Evolutionary conservation across 2,888 invertebrate genomes (phyloP), one percentile per base, ranked within the genome.

Genomic region (Agriopis marginaria): DNA sequence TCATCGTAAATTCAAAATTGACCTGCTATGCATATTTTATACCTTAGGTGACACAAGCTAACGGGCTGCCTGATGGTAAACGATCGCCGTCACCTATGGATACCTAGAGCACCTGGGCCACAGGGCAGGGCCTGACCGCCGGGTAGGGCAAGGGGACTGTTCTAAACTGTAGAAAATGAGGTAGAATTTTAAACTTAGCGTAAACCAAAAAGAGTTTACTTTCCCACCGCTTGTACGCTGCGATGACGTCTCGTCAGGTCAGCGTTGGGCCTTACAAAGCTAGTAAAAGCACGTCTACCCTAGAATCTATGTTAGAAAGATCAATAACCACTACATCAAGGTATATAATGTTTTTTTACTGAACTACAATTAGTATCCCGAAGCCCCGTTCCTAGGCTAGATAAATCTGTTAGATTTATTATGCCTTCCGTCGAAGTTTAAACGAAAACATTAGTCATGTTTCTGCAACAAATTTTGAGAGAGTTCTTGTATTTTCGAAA

Each of bases 401-500:
- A 12, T 17, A 54, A 54, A 40, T 54, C 32, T 12, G 11, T 23
- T 12, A 42, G 60, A 60, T 56, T 64, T 63, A 63, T 64, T 63
- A 63, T 63, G 14, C 23, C 32, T 53, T 53, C 32, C 39, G 11
- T 14, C 55, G 14, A 55, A 9, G 40, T 11, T 14, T 14, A 47
- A 32, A 32, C 32, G 56, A 14, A 42, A 42, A 9, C 7, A 45
- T 23, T 23, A 58, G 12, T 23, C 12, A 58, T 45, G 11, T 53
- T 39, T 7, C 32, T 17, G n/a, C 14, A 50, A 50, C 23, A 50
- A 23, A 17, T 5, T 32, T 32, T 32, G 32, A 42, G 8, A 42
- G 9, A 42, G 42, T 50, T 50, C 17, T 50, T 17, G 14, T 47
- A 5, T 7, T 12, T 32, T 39, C 42, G 32, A 39, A 11, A 32